Evolutionary conservation across 1,140 invertebrate genomes (phyloP), one percentile per base, ranked within the genome.

Genomic region (Neotoxoptera formosana): DNA sequence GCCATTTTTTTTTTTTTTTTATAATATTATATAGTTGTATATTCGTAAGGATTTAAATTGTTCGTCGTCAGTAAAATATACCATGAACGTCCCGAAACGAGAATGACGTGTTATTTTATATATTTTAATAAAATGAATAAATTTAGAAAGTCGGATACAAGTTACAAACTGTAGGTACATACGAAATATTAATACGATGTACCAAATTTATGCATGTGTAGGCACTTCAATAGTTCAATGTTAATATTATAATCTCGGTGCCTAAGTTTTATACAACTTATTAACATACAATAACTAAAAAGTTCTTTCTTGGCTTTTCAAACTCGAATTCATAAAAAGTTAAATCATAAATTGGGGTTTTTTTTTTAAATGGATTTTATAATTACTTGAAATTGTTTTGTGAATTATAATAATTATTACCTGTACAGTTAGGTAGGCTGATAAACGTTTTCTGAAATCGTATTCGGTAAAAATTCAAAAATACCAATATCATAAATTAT

Each of bases 331-430:
- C 3, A 67, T 76, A 76, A 76, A 76, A 76, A n/a, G 14, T 76
- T 76, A 76, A 76, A 76, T 76, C 30, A 76, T 76, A 76, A 76
- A 76, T n/a, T n/a, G 60, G 60, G 17, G n/a, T n/a, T n/a, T 76
- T 76, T n/a, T 60, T 56, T 67, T 67, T 30, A 60, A 51, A n/a
- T 76, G 14, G 6, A 14, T 34, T n/a, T 76, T 20, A 76, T n/a
- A 76, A 76, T n/a, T 76, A 76, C 60, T n/a, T 76, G 6, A 17
- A 53, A n/a, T n/a, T 7, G 14, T 76, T 76, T 17, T 76, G 30
- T 76, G 60, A 76, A n/a, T 76, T 76, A 76, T 76, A n/a, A 67
- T 67, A n/a, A 67, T 67, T n/a, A 76, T 76, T 41, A 41, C 41
- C 41, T 76, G n/a, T n/a, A 30, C 0, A 34, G n/a, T 76, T 76